Evolutionary conservation across 92 coral and sea anemone genomes (phyloP).

Genomic region (Epizoanthus scotinus): DNA sequence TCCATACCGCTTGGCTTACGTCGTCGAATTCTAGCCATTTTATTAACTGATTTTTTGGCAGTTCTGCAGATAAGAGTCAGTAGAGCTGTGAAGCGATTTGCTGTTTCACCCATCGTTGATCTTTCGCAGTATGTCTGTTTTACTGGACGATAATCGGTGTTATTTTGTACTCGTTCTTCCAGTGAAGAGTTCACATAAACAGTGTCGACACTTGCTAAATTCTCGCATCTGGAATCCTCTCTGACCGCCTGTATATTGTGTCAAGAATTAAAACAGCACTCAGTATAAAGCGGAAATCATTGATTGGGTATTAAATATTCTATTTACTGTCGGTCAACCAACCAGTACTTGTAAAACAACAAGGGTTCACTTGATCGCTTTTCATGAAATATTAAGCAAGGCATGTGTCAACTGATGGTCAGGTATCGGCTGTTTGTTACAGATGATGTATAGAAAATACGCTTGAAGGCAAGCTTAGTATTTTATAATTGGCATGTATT

Average conservation of each 20-base stretch:
- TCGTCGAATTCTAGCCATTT: slow-evolving; percentile 74
- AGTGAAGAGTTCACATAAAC: neutral
- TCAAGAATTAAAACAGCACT: slow-evolving; percentile 19
- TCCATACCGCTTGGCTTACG: slow-evolving; percentile 45
- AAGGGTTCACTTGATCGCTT: slow-evolving; percentile 7
- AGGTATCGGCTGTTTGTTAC: too few relatives aligned
- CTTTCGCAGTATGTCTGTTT: slow-evolving; percentile 27
- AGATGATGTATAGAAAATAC: neutral
- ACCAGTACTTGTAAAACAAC: slow-evolving; percentile 29
- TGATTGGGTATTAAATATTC: slow-evolving; percentile 15
- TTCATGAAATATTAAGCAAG: slow-evolving; percentile 30
- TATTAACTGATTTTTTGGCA: slow-evolving; percentile 82
- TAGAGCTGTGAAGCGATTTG: slow-evolving; percentile 66
- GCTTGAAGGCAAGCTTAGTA: too few relatives aligned
- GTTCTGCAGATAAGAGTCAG: slow-evolving; percentile 80
- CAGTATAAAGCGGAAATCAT: neutral
- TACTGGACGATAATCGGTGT: neutral
- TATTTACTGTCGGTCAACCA: slow-evolving; percentile 18
- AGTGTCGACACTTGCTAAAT: slow-evolving; percentile 9
- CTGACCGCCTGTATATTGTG: slow-evolving; percentile 13
- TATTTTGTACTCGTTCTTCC: slow-evolving; percentile 9
- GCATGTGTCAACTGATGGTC: neutral
- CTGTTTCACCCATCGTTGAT: slow-evolving; percentile 52
- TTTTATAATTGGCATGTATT: too few relatives aligned
- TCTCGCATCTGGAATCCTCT: slow-evolving; percentile 19